phyloP scores from a whole-genome alignment of 2,113 vertebrate species.

The Tachysurus fulvidraco region DNA sequence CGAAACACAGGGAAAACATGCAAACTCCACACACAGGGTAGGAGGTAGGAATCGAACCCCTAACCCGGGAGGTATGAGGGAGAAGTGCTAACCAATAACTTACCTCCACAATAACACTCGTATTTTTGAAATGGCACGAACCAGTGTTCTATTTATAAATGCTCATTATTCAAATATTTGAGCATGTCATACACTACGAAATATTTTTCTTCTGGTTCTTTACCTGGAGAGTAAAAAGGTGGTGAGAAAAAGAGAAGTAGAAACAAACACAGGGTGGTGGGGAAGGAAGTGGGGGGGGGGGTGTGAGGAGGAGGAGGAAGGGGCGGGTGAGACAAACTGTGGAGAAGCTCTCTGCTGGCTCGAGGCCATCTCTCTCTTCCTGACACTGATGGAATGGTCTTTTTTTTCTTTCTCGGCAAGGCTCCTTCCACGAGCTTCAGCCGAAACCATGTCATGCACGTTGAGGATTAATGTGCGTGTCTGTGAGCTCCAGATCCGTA shows the following conservation, averaged over 20 bases:
- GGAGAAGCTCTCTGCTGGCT: conserved; percentile 38
- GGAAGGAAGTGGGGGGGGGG: background rate
- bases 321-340: conserved; percentile 8
- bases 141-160: background rate
- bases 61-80: no score
- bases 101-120: no score
- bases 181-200: background rate
- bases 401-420: conserved; percentile 1
- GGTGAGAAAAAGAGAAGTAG: background rate
- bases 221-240: background rate
- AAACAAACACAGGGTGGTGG: background rate
- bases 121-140: no score
- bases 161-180: background rate
- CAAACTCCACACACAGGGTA: no score
- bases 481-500: background rate
- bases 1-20: no score
- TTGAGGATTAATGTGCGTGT: background rate
- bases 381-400: conserved; percentile 40
- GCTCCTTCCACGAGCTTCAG: background rate
- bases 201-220: background rate
- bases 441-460: background rate
- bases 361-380: conserved; percentile 34
- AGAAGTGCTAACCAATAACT: no score
- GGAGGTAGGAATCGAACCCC: no score
- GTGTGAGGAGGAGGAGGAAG: background rate